Conservation (phyloP, 1,140 invertebrate genomes). For the Rhagoletis zephyria region DNA sequence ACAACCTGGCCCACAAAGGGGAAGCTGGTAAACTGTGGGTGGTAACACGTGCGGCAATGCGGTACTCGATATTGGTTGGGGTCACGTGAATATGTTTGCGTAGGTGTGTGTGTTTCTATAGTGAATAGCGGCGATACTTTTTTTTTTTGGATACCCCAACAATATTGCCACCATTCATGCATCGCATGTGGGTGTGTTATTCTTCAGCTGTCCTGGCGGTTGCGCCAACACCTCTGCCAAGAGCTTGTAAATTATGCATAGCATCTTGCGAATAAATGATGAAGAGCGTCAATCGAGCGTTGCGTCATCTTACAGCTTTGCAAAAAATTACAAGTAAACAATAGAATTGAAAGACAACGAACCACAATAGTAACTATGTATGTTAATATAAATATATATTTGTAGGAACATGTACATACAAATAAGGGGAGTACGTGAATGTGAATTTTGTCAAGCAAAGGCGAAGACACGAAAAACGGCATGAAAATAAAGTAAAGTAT, state of each 20-base stretch:
- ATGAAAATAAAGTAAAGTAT: background rate
- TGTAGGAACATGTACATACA: background rate
- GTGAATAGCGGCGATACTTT: background rate
- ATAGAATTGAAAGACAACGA: background rate
- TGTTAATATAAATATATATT: background rate
- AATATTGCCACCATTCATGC: background rate
- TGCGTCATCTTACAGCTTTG: background rate
- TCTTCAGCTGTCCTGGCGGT: constrained; percentile 1
- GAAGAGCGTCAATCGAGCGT: background rate
- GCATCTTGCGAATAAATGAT: constrained; percentile 20
- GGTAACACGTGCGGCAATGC: background rate
- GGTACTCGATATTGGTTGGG: background rate
- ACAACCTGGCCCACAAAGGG: background rate
- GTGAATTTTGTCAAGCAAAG: background rate
- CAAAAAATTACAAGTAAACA: constrained; percentile 35
- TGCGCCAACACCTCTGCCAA: constrained; percentile 37
- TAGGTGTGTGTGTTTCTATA: background rate
- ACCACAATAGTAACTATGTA: background rate
- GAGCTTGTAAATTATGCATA: constrained; percentile 47
- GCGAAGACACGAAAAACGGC: background rate
- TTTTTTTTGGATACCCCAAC: background rate
- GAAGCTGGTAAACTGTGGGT: background rate
- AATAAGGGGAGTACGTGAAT: no score
- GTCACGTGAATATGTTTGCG: background rate
- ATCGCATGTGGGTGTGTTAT: background rate